phyloP scores from a whole-genome alignment of 2,888 invertebrate genomes.

The Caradrina clavipalpis region DNA sequence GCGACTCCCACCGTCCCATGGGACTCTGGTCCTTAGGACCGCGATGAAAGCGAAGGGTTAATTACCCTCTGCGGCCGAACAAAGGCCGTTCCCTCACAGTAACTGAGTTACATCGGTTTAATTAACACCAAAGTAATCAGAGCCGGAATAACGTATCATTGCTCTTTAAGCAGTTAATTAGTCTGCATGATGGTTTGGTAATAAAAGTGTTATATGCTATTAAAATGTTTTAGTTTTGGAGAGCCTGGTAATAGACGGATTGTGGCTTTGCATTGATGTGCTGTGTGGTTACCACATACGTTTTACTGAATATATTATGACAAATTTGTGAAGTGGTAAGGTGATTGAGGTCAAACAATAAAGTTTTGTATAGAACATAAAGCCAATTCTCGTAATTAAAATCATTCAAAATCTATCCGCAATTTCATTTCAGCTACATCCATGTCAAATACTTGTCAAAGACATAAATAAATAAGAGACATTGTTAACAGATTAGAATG shows the following conservation, averaged over 20 bases:
- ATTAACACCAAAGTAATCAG: constrained; percentile 52
- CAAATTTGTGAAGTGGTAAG: neutral
- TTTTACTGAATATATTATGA: neutral
- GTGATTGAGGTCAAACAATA: neutral
- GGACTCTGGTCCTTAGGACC: constrained; percentile 30
- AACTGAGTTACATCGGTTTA: constrained; percentile 42
- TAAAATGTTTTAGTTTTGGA: constrained; percentile 15
- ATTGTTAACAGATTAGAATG: too few relatives aligned
- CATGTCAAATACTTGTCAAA: too few relatives aligned
- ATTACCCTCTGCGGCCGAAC: constrained; percentile 55
- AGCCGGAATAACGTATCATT: constrained; percentile 49
- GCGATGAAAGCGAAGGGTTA: constrained; percentile 57
- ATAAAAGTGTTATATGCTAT: constrained; percentile 34
- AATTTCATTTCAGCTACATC: too few relatives aligned
- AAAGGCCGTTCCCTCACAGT: constrained; percentile 50
- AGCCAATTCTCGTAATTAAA: too few relatives aligned
- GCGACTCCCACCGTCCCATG: constrained; percentile 55
- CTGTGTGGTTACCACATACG: neutral
- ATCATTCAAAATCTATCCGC: too few relatives aligned
- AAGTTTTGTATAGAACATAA: neutral
- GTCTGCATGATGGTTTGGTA: constrained; percentile 16
- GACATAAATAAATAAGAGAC: too few relatives aligned
- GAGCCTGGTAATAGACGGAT: neutral
- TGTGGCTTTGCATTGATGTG: constrained; percentile 12
- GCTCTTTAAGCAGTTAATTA: constrained; percentile 49